Base-by-base conservation (phyloP, 2,797 vertebrate genomes). In the Acridotheres tristis region DNA sequence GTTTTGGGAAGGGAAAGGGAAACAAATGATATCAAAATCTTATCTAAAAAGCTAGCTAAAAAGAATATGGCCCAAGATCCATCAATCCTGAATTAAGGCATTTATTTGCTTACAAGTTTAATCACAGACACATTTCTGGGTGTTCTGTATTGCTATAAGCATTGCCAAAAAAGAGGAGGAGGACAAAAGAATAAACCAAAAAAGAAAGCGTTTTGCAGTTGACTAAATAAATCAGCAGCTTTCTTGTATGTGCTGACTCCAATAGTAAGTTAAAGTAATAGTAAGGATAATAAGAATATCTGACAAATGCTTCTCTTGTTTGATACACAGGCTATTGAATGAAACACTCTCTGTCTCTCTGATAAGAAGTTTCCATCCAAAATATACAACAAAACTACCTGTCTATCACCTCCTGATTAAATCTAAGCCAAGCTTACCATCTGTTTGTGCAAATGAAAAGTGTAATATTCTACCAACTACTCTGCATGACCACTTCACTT, bases 11-110 rank as follows among this genome's bases (percentile, higher is more conserved):
- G 95, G 95, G 97, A 98, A 98, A 98, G 97, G 97, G 97, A 98
- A 98, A 98, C 98, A 98, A 98, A 97, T 98, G 98, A 97, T 97
- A 98, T 98, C 98, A 98, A 98, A 99, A 98, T 98, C 98, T 99
- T 97, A 98, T 98, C 90, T 97, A 97, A 92, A 97, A 98, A 85
- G 91, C 85, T 89, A 87, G 89, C 55, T 95, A 91, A 95, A 97
- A 96, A 93, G 92, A 97, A 96, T 97, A 97, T 97, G 98, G 98
- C 98, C 98, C 98, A 97, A 97, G 98, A 98, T 98, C 97, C 97
- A 96, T 96, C 97, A 98, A 98, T 98, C 97, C 97, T 98, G 96
- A 98, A 98, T 98, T 98, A 96, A 97, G 96, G 97, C 95, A 96
- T 95, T 97, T 98, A 96, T 97, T 98, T 98, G 97, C 96, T 85